Evolutionary conservation across 2,888 invertebrate genomes (phyloP), one percentile per base, ranked within the genome.

Genomic region (Drosophila planitibia): DNA sequence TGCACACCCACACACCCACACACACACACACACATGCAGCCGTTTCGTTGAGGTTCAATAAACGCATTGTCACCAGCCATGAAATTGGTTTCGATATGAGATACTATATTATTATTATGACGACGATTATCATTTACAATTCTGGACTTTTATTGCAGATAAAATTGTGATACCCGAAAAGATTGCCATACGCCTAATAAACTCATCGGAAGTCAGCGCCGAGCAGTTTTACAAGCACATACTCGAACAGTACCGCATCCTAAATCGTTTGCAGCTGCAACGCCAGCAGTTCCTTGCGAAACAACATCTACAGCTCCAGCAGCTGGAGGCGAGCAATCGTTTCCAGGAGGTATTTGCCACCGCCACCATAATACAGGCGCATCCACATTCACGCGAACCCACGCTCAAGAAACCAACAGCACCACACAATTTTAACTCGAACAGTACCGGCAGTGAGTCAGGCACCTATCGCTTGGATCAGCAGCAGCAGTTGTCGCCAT

Each of bases 111-210:
- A 25, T n/a, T 47, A 47, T 25, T 25, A 47, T 25, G 25, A 16
- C 9, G 16, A 47, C 25, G 25, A 47, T 25, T 47, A 47, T 47
- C 7, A 25, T 25, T 16, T 9, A 47, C 2, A 47, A 30, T 19
- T 51, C 5, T 55, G 5, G 12, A 22, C n/a, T 62, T 41, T 32
- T 30, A 22, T 69, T 69, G 33, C 39, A 93, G 93, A 93, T 85
- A 92, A 93, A 93, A 92, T 93, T 90, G 92, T 93, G 88, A 93
- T 93, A 90, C 93, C 93, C 76, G 93, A 94, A 85, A 92, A 92
- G 88, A 92, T 94, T 71, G 93, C 93, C 74, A 93, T 93, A 82
- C 92, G 91, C 75, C 92, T 93, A 79, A 85, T 92, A 54, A 93
- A 93, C 84, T 91, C 91, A 83, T 91, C 91, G 82, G 94, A 92